Evolutionary conservation across 2,797 vertebrate genomes (phyloP).

Genomic region (Glyptemys insculpta): DNA sequence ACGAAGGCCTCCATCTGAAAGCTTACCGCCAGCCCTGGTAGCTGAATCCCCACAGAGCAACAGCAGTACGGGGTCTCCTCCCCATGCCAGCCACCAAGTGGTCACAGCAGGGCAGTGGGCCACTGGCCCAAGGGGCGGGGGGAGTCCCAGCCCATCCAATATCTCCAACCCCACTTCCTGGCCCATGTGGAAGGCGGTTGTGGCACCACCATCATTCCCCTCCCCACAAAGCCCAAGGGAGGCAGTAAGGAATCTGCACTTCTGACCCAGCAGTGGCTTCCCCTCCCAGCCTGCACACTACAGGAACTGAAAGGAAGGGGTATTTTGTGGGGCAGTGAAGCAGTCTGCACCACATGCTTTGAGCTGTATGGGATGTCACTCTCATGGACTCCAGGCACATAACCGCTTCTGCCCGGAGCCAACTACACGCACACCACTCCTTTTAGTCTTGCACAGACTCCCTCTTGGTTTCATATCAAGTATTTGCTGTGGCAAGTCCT

Average conservation of each 20-base stretch:
- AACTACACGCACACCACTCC: not conserved
- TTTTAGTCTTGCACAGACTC: not conserved
- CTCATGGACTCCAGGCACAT: not conserved
- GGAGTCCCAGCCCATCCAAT: not conserved
- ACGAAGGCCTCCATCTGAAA: rapidly evolving
- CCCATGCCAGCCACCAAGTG: no score
- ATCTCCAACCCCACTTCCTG: not conserved
- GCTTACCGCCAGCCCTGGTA: rapidly evolving
- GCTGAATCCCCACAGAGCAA: not conserved
- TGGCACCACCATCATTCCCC: not conserved
- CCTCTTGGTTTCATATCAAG: not conserved
- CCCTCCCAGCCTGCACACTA: no score
- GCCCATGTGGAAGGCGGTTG: not conserved
- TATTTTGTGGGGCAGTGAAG: not conserved
- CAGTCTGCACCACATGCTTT: not conserved
- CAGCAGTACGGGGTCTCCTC: not conserved
- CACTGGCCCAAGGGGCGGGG: not conserved
- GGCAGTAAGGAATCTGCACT: not conserved
- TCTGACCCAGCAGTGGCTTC: not conserved
- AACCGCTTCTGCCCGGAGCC: not conserved
- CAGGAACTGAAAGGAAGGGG: not conserved
- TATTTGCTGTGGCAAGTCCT: not conserved
- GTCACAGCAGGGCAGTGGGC: no score
- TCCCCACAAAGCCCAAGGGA: not conserved
- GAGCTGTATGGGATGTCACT: not conserved